Conservation (phyloP, 1,140 invertebrate genomes). For the Drosophila repleta region DNA sequence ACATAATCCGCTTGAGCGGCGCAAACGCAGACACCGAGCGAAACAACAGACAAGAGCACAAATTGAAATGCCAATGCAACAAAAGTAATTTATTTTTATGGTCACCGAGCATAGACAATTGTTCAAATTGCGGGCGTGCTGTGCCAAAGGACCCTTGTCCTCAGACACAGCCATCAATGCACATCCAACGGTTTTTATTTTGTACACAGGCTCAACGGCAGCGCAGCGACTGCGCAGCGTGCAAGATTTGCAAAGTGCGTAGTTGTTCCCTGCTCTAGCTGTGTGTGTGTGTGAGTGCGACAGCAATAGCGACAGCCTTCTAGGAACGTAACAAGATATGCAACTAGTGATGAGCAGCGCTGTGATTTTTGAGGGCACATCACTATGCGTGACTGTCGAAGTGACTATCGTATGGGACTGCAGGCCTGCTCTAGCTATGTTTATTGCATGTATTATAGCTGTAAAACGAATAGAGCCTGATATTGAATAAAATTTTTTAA, state of each 20-base stretch:
- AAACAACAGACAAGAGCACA: slow-evolving; percentile 51
- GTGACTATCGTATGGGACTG: background rate
- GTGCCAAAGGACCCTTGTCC: slow-evolving; percentile 43
- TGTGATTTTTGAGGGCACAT: slow-evolving; percentile 8
- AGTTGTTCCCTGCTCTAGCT: background rate
- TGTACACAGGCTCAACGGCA: slow-evolving; percentile 66
- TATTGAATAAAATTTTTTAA: too few relatives aligned
- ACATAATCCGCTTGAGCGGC: slow-evolving; percentile 44
- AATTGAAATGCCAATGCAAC: slow-evolving; percentile 80
- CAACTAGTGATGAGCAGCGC: slow-evolving; percentile 33
- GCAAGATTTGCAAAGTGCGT: slow-evolving; percentile 59
- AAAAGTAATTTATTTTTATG: slow-evolving; percentile 78
- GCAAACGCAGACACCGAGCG: slow-evolving; percentile 35
- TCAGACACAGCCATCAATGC: slow-evolving; percentile 22
- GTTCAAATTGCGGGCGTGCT: slow-evolving; percentile 68
- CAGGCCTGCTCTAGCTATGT: too few relatives aligned
- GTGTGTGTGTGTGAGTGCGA: slow-evolving; percentile 15
- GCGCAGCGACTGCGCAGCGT: slow-evolving; percentile 17
- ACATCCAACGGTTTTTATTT: slow-evolving; percentile 74
- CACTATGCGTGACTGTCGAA: background rate
- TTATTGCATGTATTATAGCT: too few relatives aligned
- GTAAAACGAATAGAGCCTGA: too few relatives aligned
- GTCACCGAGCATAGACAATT: slow-evolving; percentile 49
- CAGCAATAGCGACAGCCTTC: slow-evolving; percentile 37
- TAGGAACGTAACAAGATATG: slow-evolving; percentile 56